These are phyloP conservation scores for Macroglossus sobrinus DNA, from an alignment of 2,113 vertebrate species.

Conservation along the genomic window DNA sequence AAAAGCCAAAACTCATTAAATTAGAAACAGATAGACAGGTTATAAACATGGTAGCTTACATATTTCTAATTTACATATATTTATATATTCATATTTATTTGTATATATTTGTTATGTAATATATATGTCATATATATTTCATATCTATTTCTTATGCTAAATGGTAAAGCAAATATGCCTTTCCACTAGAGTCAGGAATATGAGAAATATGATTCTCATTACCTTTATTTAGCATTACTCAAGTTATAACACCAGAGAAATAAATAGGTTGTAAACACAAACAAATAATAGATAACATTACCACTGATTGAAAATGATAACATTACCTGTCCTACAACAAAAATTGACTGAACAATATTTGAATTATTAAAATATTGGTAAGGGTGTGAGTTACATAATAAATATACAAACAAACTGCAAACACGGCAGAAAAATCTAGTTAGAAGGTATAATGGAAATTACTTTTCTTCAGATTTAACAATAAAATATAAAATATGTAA, in stretches of 20 bases:
- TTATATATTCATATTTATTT: not conserved
- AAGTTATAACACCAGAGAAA: not conserved
- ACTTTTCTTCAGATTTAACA: constrained; percentile 11
- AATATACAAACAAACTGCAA: not conserved
- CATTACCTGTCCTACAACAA: not conserved
- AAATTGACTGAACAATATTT: not conserved
- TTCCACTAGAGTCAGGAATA: not conserved
- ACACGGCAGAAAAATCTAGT: not conserved
- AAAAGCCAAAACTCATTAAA: not conserved
- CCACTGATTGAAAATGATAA: not conserved
- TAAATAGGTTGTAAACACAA: not conserved
- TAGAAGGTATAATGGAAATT: not conserved
- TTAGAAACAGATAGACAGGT: not conserved
- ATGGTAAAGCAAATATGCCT: not conserved
- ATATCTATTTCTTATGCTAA: not conserved
- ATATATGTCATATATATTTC: not conserved
- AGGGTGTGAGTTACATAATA: not conserved
- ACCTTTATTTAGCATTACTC: not conserved
- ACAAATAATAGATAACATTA: not conserved
- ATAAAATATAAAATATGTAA: not conserved
- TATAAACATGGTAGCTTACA: not conserved
- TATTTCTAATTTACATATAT: not conserved
- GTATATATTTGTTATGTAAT: not conserved
- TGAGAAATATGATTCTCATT: not conserved
- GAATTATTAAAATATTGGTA: constrained; percentile 2